Evolutionary conservation across 2,113 vertebrate species (phyloP), one percentile per base, ranked within the genome.

Genomic region (Cyanoramphus novaezelandiae): DNA sequence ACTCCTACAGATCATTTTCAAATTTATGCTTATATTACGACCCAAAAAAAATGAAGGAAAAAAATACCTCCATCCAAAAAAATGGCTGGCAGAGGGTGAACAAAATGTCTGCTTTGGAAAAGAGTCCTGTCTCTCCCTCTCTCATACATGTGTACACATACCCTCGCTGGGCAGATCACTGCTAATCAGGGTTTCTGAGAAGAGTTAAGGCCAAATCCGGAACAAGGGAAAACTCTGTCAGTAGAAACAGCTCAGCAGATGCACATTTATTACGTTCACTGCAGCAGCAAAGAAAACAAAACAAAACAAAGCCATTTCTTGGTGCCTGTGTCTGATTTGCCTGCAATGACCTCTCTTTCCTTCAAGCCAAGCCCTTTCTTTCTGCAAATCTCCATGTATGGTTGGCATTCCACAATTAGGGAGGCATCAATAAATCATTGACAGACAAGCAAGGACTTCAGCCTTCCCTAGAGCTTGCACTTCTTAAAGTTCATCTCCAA

Each of bases 1-100:
- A 95, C 85, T 96, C 96, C 85, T 96, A 39, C 92, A 90, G 75
- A 94, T 97, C 43, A 85, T 96, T 98, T 98, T 98, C 90, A 96
- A 97, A 95, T 92, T 88, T 84, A 60, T 96, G 93, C 92, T 97
- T 97, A 95, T 31, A 82, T 94, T 96, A 81, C 70, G 82, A 71
- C 55, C 39, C 37, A 96, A 96, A 96, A 96, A 94, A 87, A 90
- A 97, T 87, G 76, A 97, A 86, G 77, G 46, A 57, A 94, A 92
- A 82, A 69, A 53, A 57, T 87, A 71, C 35, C 77, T 95, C 74
- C 1, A 4, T 93, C 88, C 79, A 90, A 91, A 94, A 94, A 92
- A 90, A 82, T 71, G 47, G 11, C 68, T 98, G 95, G 94, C 96
- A 96, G 83, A 71, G 14, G 69, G 95, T 88, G 37, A 97, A 98